Conservation (phyloP, 2,888 invertebrate genomes). For the Sinhomidia bicolor region DNA sequence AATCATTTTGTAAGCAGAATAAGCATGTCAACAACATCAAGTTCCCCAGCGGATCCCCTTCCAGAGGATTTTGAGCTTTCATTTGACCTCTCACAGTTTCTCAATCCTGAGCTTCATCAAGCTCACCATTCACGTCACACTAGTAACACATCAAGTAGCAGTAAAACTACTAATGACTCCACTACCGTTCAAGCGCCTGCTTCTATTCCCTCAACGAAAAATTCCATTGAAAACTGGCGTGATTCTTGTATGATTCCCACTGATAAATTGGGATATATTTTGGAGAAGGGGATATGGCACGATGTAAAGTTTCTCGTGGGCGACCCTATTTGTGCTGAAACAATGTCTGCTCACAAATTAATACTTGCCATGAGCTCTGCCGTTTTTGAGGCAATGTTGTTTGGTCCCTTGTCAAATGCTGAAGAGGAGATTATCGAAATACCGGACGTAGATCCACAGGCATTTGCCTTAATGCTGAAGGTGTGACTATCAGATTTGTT, state of each 20-base stretch:
- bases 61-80: constrained; percentile 52
- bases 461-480: constrained; percentile 71
- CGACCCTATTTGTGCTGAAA: constrained; percentile 55
- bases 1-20: background rate
- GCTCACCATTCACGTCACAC: constrained; percentile 4
- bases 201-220: constrained; percentile 5
- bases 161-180: constrained; percentile 8
- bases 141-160: background rate
- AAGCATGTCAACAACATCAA: constrained; percentile 53
- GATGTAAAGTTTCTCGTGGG: constrained; percentile 73
- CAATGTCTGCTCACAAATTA: constrained; percentile 71
- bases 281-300: constrained; percentile 70
- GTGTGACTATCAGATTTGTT: constrained; percentile 52
- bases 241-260: constrained; percentile 54
- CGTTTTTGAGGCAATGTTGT: constrained; percentile 76
- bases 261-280: constrained; percentile 70
- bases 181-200: background rate
- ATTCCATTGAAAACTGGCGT: constrained; percentile 64
- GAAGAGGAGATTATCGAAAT: constrained; percentile 71
- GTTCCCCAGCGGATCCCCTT: constrained; percentile 54
- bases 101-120: constrained; percentile 26
- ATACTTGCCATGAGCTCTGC: constrained; percentile 70
- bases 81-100: constrained; percentile 24
- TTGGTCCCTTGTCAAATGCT: constrained; percentile 63
- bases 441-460: constrained; percentile 71